phyloP scores from a whole-genome alignment of 2,113 vertebrate genomes.

The Percopsis transmontana region DNA sequence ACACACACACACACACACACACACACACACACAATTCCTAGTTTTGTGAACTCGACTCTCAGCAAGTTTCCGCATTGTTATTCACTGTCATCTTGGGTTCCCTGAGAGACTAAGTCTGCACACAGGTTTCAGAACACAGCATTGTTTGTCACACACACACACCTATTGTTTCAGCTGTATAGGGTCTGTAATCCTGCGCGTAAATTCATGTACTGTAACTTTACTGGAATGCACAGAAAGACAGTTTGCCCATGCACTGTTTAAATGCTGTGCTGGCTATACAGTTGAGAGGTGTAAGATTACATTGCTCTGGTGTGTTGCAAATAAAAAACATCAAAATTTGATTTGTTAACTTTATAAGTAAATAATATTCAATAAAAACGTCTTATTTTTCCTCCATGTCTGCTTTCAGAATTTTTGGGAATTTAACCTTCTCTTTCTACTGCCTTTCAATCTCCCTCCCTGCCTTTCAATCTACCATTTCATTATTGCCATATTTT shows the following conservation, averaged over 20 bases:
- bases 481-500: constrained; percentile 7
- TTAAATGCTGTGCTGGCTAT: constrained; percentile 23
- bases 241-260: constrained; percentile 57
- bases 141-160: constrained; percentile 39
- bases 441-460: neutral
- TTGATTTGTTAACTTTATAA: neutral
- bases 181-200: constrained; percentile 50
- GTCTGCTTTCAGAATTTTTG: neutral
- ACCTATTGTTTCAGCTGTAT: constrained; percentile 55
- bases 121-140: constrained; percentile 41
- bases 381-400: neutral
- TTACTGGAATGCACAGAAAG: constrained; percentile 50
- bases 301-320: neutral
- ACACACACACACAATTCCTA: constrained; percentile 25
- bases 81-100: constrained; percentile 60
- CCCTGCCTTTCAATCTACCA: neutral
- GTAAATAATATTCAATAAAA: neutral
- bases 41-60: constrained; percentile 60
- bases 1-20: constrained; percentile 14
- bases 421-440: constrained; percentile 6
- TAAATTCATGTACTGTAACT: constrained; percentile 53
- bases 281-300: neutral
- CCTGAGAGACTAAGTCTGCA: constrained; percentile 50
- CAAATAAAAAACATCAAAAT: constrained; percentile 20
- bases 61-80: constrained; percentile 64